Base-by-base conservation (phyloP, 2,797 vertebrate species). In the Poeciliopsis turneri region DNA sequence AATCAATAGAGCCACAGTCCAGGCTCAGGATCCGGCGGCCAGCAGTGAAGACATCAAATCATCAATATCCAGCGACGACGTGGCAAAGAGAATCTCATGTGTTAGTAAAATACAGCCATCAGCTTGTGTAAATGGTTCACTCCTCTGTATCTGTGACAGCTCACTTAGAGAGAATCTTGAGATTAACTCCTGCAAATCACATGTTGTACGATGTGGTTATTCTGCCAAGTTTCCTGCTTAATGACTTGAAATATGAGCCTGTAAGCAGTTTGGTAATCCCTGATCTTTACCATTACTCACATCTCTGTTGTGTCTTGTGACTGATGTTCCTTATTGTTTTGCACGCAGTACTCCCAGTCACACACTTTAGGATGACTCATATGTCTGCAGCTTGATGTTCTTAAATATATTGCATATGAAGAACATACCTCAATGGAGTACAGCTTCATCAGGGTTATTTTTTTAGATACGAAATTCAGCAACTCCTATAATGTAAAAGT, bases 1-100 rank as follows among this genome's bases (percentile, higher is more conserved):
- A 30, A 30, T 75, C 92, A 74, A 92, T 13, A 0, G 41, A 71
- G 7, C 39, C 39, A 6, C 0, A 28, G 51, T 43, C 10, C 8
- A 73, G 49, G 13, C 57, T 59, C 23, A 41, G 57, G 46, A n/a
- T 25, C 20, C 39, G 39, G 36, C 4, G 8, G 12, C 6, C 33
- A 2, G 36, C 30, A 76, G 12, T 4, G 23, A 74, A n/a, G 49
- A 55, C 36, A 55, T 41, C n/a, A 41, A 55, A 39, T 41, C 12
- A 8, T 55, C 72, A 74, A n/a, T 55, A 39, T 39, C 20, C 10
- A 76, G 28, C 12, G 1, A 64, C 7, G 46, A 6, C 1, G 9
- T 18, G 45, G 8, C 39, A 43, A 59, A 57, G 53, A 59, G 25
- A 28, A 46, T 2, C 18, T 45, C n/a, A 47, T 5, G 41, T 45